phyloP scores from a whole-genome alignment of 64 coral and sea anemone species.

The Orbicella faveolata region DNA sequence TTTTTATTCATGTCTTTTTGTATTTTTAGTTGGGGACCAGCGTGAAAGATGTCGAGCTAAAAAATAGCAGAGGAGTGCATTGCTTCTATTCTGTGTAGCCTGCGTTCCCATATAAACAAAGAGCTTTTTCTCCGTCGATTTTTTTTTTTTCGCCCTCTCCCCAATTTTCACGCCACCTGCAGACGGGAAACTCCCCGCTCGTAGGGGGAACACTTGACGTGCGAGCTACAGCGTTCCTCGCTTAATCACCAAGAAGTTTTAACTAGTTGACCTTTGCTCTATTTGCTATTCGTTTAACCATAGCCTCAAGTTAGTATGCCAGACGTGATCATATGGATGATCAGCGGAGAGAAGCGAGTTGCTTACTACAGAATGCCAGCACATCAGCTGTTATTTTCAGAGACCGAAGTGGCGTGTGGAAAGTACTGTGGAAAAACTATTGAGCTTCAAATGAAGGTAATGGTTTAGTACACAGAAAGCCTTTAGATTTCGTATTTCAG shows the following conservation, averaged over 20 bases:
- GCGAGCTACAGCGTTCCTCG: too few species aligned
- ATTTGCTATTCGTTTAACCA: not conserved
- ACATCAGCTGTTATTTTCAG: constrained; percentile 62
- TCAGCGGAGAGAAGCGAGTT: constrained; percentile 73
- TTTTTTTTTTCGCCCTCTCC: too few species aligned
- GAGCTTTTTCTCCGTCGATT: too few species aligned
- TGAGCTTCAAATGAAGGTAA: constrained; percentile 82
- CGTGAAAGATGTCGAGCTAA: too few species aligned
- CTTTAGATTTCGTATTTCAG: not conserved
- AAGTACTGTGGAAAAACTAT: constrained; percentile 67
- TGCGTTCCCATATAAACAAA: too few species aligned
- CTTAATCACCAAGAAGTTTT: too few species aligned
- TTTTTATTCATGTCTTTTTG: not conserved
- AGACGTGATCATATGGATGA: constrained; percentile 91
- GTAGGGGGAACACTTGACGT: too few species aligned
- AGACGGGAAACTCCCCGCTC: too few species aligned
- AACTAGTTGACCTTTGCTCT: not conserved
- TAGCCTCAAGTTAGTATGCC: constrained; percentile 82
- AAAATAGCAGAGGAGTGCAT: too few species aligned
- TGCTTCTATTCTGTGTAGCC: too few species aligned
- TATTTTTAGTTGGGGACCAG: too few species aligned
- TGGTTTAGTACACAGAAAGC: not conserved
- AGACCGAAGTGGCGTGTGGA: constrained; percentile 63
- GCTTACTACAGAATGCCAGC: constrained; percentile 84
- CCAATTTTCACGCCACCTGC: too few species aligned